Evolutionary conservation across 2,797 vertebrate genomes (phyloP), one percentile per base, ranked within the genome.

Genomic region (Sebastes kiyomatsui): DNA sequence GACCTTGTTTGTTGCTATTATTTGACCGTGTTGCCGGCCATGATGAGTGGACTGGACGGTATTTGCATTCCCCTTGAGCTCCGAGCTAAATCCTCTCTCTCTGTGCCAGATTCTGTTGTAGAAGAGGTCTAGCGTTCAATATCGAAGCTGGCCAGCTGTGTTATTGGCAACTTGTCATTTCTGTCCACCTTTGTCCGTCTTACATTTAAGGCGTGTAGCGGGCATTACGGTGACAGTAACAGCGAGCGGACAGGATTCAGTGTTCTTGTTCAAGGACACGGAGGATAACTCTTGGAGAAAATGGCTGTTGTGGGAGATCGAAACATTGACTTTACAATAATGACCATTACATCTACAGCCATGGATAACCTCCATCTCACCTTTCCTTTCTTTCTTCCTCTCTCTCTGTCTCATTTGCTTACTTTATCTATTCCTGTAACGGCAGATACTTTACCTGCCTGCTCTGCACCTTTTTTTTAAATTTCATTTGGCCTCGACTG

Each of bases 281-380:
- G 30, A 2, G 25, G 60, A 66, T 30, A 54, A 65, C 20, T 82
- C 33, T 20, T n/a, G 18, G 46, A 69, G 49, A 60, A 67, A 67
- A 64, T 54, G 54, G 55, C 62, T 77, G 56, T 56, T 70, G 27
- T 55, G 33, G 35, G 38, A 83, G 65, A 82, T 73, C 14, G 25
- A 85, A 88, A 75, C 32, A 77, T 67, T 79, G 62, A 85, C 65
- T 85, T 86, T 54, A 80, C 61, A 83, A 61, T 75, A 65, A 81
- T 64, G 65, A 67, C 49, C 6, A 30, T 75, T 67, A 76, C 20
- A 72, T 79, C 72, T 62, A 67, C 46, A 81, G 69, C 56, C 10
- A 25, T 2, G 11, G 54, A n/a, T 23, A 61, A 76, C 56, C 71
- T 87, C 68, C n/a, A 67, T 58, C 49, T 84, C 70, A 75, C 69